Conservation (phyloP, 1,140 invertebrate genomes). For the Achroia grisella region DNA sequence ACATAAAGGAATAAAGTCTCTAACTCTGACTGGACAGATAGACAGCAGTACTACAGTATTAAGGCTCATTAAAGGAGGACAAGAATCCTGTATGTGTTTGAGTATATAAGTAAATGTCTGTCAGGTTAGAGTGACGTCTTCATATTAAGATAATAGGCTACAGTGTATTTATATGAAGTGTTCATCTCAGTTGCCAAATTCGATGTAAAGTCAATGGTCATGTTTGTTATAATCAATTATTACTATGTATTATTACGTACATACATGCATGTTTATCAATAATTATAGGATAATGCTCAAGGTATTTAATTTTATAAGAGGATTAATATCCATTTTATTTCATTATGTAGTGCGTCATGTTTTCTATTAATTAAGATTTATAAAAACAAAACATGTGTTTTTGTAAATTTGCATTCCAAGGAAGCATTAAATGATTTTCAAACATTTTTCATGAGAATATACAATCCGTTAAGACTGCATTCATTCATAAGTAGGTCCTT, state of each 20-base stretch:
- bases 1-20: too few relatives aligned
- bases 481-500: slow-evolving; percentile 45
- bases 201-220: slow-evolving; percentile 49
- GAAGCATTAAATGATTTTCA: slow-evolving; percentile 37
- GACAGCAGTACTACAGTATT: too few relatives aligned
- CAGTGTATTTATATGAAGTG: slow-evolving; percentile 21
- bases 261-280: slow-evolving; percentile 52
- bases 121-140: too few relatives aligned
- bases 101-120: too few relatives aligned
- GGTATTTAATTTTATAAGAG: slow-evolving; percentile 51
- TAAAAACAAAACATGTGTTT: slow-evolving; percentile 25
- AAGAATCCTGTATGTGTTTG: too few relatives aligned
- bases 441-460: slow-evolving; percentile 42
- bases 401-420: slow-evolving; percentile 58
- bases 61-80: too few relatives aligned
- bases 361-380: slow-evolving; percentile 46
- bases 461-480: slow-evolving; percentile 62
- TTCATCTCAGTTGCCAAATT: slow-evolving; percentile 69
- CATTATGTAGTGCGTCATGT: slow-evolving; percentile 47
- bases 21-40: too few relatives aligned
- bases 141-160: too few relatives aligned
- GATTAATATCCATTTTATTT: slow-evolving; percentile 50
- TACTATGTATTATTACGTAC: slow-evolving; percentile 46
- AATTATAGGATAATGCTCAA: slow-evolving; percentile 67
- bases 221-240: slow-evolving; percentile 53